A percentile compares a stretch with the other conserved stretches of the same genome.
Evolutionary conservation across 1,140 invertebrate species (phyloP).

Genomic region (Macrotrachela quadricornifera): DNA sequence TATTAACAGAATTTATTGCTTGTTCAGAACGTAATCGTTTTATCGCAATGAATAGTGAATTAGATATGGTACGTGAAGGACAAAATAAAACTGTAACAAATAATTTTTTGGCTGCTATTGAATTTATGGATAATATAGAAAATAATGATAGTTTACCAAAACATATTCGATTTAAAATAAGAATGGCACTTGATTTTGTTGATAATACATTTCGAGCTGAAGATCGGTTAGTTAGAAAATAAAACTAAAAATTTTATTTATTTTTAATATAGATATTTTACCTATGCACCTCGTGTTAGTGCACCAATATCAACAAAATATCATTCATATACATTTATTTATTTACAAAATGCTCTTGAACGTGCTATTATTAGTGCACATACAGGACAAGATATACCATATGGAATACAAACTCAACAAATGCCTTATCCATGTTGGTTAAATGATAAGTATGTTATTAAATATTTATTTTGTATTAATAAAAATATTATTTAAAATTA

Average conservation of each 20-base stretch:
- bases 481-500: slow-evolving; percentile 16
- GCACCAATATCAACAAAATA: slow-evolving; percentile 36
- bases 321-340: slow-evolving; percentile 38
- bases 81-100: slow-evolving; percentile 18
- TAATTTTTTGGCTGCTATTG: slow-evolving; percentile 21
- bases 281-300: slow-evolving; percentile 27
- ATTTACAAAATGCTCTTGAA: slow-evolving; percentile 38
- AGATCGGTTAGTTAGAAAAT: background rate
- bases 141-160: slow-evolving; percentile 22
- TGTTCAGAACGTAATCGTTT: slow-evolving; percentile 41
- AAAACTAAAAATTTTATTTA: background rate
- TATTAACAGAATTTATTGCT: slow-evolving; percentile 18
- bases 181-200: slow-evolving; percentile 32
- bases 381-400: slow-evolving; percentile 25
- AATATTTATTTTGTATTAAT: too few species aligned
- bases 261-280: slow-evolving; percentile 16
- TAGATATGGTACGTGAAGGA: slow-evolving; percentile 27
- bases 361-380: slow-evolving; percentile 34
- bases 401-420: slow-evolving; percentile 33
- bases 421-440: slow-evolving; percentile 52
- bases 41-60: slow-evolving; percentile 26
- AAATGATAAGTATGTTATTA: slow-evolving; percentile 36
- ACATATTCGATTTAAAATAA: slow-evolving; percentile 36
- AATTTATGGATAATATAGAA: slow-evolving; percentile 16
- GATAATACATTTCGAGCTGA: background rate